phyloP scores from a whole-genome alignment of 2,888 invertebrate species.

The Brenthis daphne region DNA sequence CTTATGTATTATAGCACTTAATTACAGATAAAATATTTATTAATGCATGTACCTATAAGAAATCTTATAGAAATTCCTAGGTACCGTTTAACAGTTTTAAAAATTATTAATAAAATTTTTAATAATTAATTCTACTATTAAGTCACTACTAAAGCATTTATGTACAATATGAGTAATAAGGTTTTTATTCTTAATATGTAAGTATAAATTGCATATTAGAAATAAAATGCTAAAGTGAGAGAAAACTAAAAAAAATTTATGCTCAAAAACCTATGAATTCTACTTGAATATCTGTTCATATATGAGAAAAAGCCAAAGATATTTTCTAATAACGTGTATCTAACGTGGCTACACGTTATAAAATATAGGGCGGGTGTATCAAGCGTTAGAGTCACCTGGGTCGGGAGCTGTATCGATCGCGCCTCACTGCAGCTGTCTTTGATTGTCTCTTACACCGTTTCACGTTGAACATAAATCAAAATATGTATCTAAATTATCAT shows the following conservation, averaged over 20 bases:
- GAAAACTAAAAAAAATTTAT: no score
- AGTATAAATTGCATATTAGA: not conserved
- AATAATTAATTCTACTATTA: not conserved
- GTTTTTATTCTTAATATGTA: not conserved
- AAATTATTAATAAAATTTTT: no score
- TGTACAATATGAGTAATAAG: not conserved
- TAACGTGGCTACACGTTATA: not conserved
- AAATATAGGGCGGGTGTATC: conserved; percentile 11
- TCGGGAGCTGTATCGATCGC: conserved; percentile 35
- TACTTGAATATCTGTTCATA: no score
- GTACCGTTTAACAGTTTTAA: no score
- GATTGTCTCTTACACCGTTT: conserved; percentile 15
- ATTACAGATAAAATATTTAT: no score
- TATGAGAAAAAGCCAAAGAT: not conserved
- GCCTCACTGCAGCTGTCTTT: conserved; percentile 18
- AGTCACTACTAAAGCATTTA: not conserved
- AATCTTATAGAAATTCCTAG: no score
- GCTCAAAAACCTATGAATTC: no score
- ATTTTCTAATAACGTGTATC: conserved; percentile 1
- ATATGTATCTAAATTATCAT: not conserved
- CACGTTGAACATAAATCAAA: conserved; percentile 1
- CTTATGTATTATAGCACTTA: no score
- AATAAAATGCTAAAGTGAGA: no score
- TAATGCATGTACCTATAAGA: no score
- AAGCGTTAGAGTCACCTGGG: conserved; percentile 25